Conservation (phyloP, 2,888 invertebrate species). For the Gortyna flavago region DNA sequence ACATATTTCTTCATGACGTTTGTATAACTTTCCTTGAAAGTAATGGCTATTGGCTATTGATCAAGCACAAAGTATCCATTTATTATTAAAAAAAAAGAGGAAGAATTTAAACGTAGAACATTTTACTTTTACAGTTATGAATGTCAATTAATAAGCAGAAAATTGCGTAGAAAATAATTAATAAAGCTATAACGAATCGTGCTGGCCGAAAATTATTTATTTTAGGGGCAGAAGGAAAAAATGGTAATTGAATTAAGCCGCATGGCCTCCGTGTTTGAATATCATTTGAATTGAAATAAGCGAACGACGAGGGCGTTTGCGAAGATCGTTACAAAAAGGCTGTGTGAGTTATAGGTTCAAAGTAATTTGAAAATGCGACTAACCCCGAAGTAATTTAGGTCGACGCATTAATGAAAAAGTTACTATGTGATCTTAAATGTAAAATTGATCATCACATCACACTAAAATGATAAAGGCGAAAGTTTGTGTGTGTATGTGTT, state of each 20-base stretch:
- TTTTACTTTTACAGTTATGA: conserved; percentile 6
- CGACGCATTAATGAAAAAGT: neutral
- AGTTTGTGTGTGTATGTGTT: too few relatives aligned
- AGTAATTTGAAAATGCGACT: conserved; percentile 8
- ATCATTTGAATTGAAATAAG: conserved; percentile 55
- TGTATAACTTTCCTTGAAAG: neutral
- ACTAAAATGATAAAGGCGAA: too few relatives aligned
- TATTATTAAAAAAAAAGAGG: neutral
- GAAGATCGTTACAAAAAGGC: conserved; percentile 30
- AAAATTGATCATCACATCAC: neutral
- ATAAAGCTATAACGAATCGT: conserved; percentile 21
- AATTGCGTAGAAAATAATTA: conserved; percentile 31
- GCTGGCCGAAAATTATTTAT: conserved; percentile 43
- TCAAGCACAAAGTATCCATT: neutral
- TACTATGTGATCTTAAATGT: neutral
- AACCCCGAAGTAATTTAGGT: neutral
- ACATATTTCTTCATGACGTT: neutral
- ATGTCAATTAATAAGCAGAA: conserved; percentile 41
- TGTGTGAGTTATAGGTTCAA: conserved; percentile 29
- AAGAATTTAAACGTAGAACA: neutral
- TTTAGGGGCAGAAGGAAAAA: conserved; percentile 44
- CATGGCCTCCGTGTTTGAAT: conserved; percentile 56
- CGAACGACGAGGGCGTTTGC: conserved; percentile 14
- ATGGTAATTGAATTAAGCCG: conserved; percentile 58
- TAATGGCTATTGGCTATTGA: neutral